phyloP scores from a whole-genome alignment of 2,797 vertebrate genomes.

The Glossophaga mutica region DNA sequence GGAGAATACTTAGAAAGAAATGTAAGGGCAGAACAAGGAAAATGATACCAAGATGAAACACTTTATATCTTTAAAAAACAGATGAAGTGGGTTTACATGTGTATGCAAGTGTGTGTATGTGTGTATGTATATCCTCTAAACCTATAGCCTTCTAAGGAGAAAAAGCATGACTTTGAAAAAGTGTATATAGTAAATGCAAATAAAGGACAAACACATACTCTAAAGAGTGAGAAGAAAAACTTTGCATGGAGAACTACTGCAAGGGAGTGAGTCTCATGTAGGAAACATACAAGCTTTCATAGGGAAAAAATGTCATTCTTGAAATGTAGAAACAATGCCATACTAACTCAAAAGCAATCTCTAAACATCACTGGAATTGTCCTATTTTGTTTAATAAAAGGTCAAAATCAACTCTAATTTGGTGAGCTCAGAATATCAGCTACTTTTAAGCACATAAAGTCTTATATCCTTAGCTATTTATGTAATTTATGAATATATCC shows the following conservation, averaged over 20 bases:
- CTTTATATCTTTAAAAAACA: background rate
- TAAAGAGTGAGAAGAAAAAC: background rate
- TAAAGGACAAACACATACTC: background rate
- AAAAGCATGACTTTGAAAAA: background rate
- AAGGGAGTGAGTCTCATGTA: background rate
- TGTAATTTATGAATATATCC: slow-evolving; percentile 19
- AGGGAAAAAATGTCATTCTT: background rate
- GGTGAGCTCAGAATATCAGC: background rate
- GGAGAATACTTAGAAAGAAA: background rate
- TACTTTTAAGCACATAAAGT: slow-evolving; percentile 34
- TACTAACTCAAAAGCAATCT: background rate
- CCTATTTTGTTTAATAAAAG: slow-evolving; percentile 23
- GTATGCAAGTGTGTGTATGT: background rate
- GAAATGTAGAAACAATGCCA: slow-evolving; percentile 13
- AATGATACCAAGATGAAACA: background rate
- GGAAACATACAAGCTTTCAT: background rate
- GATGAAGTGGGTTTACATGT: background rate
- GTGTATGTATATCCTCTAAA: background rate
- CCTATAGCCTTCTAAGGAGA: background rate
- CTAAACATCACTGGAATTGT: background rate
- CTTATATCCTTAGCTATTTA: background rate
- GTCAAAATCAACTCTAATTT: slow-evolving; percentile 37
- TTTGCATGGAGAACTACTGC: background rate
- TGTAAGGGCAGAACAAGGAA: background rate
- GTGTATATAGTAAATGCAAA: background rate